Evolutionary conservation across 2,888 invertebrate species (phyloP).

Genomic region (Punctoribates punctum): DNA sequence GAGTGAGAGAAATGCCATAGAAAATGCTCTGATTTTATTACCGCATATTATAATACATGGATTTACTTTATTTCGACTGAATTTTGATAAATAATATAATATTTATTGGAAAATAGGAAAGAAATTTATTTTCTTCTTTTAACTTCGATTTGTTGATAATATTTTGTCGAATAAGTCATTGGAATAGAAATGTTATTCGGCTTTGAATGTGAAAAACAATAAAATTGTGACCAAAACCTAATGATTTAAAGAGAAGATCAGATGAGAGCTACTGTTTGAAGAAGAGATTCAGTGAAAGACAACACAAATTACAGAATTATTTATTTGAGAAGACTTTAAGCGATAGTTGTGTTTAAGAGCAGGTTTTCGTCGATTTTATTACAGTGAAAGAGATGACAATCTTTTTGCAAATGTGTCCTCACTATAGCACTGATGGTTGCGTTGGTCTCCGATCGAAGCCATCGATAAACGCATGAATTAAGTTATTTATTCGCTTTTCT

Average conservation of each 20-base stretch:
- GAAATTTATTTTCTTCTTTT: constrained; percentile 11
- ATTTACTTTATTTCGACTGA: not conserved
- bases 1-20: constrained; percentile 1
- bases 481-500: constrained; percentile 16
- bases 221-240: not conserved
- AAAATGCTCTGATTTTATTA: not conserved
- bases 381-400: not conserved
- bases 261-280: constrained; percentile 15
- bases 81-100: constrained; percentile 31
- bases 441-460: not conserved
- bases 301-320: constrained; percentile 25
- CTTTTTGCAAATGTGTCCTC: not conserved
- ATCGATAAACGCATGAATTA: constrained; percentile 29
- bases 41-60: constrained; percentile 7
- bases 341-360: constrained; percentile 23
- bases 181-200: not conserved
- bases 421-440: not conserved
- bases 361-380: not conserved
- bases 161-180: constrained; percentile 1
- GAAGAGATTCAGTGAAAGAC: not conserved
- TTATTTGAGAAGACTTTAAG: constrained; percentile 15
- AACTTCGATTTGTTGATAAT: constrained; percentile 21
- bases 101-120: not conserved
- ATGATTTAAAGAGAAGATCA: not conserved
- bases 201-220: not conserved